These are phyloP conservation scores for Camponotus fellah DNA, from an alignment of 2,888 invertebrate genomes.

Conservation along the genomic window DNA sequence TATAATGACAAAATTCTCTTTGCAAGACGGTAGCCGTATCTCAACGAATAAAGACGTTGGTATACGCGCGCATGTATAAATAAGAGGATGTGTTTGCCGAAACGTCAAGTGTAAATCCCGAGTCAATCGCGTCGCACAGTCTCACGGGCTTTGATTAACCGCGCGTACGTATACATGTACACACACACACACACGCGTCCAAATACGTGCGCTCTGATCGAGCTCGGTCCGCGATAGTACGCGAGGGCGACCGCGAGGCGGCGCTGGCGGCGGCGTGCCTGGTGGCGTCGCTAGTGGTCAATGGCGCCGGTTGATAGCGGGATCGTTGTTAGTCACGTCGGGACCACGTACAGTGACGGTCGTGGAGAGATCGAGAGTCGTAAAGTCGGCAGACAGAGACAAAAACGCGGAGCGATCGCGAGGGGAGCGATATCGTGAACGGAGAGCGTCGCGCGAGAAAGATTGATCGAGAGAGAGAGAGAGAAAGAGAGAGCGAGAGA, in stretches of 20 bases:
- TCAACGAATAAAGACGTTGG: not conserved
- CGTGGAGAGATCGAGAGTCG: conserved; percentile 57
- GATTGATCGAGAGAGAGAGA: not conserved
- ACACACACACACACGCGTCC: too few species aligned
- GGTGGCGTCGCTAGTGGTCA: conserved; percentile 65
- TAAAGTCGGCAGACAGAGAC: conserved; percentile 53
- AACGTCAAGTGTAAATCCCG: not conserved
- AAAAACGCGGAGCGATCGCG: conserved; percentile 49
- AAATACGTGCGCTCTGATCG: conserved; percentile 57
- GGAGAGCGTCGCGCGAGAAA: conserved; percentile 15
- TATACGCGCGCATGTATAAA: conserved; percentile 8
- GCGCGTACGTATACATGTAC: not conserved
- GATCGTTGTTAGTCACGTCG: conserved; percentile 77
- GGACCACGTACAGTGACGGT: conserved; percentile 80
- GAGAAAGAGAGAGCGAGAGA: conserved; percentile 18
- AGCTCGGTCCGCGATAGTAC: conserved; percentile 23
- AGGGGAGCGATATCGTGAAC: conserved; percentile 2
- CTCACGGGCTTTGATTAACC: conserved; percentile 35
- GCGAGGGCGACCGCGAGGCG: conserved; percentile 54
- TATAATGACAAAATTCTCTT: not conserved
- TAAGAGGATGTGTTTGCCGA: not conserved
- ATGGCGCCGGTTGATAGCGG: conserved; percentile 74
- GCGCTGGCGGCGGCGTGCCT: conserved; percentile 46
- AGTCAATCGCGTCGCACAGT: conserved; percentile 11
- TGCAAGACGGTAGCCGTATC: not conserved